Conservation (phyloP, 2,797 vertebrate genomes). For the Coendou prehensilis region DNA sequence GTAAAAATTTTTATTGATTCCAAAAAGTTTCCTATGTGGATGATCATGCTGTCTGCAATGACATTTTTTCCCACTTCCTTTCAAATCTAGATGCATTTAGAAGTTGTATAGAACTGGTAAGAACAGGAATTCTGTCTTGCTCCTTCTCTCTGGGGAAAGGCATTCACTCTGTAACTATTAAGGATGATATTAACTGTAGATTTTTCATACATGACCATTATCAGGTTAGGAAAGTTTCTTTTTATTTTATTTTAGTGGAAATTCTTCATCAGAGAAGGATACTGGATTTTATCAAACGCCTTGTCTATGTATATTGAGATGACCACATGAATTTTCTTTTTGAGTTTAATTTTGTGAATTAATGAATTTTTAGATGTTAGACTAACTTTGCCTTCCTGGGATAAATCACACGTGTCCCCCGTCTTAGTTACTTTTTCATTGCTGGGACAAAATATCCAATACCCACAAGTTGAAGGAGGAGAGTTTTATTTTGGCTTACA, state of each 20-base stretch:
- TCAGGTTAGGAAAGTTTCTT: neutral
- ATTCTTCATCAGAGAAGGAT: neutral
- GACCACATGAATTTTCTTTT: neutral
- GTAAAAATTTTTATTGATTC: neutral
- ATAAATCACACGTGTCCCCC: neutral
- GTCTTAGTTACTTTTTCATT: neutral
- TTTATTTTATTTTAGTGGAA: neutral
- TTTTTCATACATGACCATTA: neutral
- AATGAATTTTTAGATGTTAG: neutral
- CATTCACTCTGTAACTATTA: neutral
- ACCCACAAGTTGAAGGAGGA: neutral
- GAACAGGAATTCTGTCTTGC: neutral
- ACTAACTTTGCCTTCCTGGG: neutral
- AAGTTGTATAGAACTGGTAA: neutral
- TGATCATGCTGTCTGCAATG: neutral
- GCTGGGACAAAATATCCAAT: neutral
- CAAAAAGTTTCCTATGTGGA: neutral
- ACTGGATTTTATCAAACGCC: neutral
- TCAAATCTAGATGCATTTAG: neutral
- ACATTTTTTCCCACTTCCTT: neutral
- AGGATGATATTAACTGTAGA: neutral
- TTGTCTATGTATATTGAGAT: neutral
- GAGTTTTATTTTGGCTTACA: neutral
- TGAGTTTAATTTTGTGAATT: neutral
- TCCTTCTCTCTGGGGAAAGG: neutral